Evolutionary conservation across 30 jellyfish, hydroid and myxozoan species (phyloP), one percentile per base, ranked within the genome.

Genomic region (Aurelia sp.): DNA sequence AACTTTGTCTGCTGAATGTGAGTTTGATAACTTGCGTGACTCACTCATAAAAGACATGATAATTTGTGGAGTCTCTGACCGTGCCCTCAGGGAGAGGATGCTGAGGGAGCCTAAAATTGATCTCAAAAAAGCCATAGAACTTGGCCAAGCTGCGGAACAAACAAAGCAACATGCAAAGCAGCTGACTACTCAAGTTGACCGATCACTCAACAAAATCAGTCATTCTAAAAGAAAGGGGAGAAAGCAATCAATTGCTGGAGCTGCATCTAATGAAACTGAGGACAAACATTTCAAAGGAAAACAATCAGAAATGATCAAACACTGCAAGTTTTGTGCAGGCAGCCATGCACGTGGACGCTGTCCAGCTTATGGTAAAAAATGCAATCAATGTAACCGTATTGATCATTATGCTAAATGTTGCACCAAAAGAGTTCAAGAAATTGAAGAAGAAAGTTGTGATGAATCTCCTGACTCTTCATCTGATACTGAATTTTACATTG

Each of bases 271-370:
- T 57, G 88, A 78, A 57, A 27, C 80, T 17, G 80, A 78, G 80
- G 77, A 62, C 59, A 12, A 20, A 63, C 80, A 60, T 65, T 61
- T 38, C 57, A 78, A 60, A 33, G 60, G 79, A 15, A 58, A 78
- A 64, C 82, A 41, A 57, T 24, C 88, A 63, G 61, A 72, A 67
- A 55, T 72, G 51, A 72, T 72, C 53, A 72, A 40, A 58, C 62
- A 62, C 3, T 85, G 94, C 41, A 73, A 76, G 68, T 87, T 87
- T 53, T 87, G 96, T 64, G 91, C 87, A 68, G 96, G 96, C 80
- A 76, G 86, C 33, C 33, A 27, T 63, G 17, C 91, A 8, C 90
- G 90, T 13, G 93, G 93, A 52, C 76, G 38, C 33, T 75, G 89
- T 63, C 89, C 89, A 35, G 89, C 80, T 51, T 63, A 78, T 78